These are phyloP conservation scores for Melanargia galathea DNA, from an alignment of 2,888 invertebrate species.

Conservation along the genomic window DNA sequence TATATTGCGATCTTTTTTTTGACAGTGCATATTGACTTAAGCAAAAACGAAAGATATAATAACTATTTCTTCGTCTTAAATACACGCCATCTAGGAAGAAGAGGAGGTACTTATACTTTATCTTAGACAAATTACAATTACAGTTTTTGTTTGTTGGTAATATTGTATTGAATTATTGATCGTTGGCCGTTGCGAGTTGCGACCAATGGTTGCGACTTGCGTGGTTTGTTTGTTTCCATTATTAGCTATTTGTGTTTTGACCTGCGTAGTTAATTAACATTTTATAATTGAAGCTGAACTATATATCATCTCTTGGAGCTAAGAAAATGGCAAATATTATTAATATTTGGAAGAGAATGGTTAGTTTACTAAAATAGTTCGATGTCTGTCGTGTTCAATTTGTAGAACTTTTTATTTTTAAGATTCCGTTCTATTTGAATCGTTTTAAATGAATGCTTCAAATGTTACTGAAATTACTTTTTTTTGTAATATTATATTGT, in stretches of 20 bases:
- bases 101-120: too few relatives aligned
- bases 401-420: background rate
- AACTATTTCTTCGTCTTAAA: too few relatives aligned
- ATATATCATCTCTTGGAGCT: too few relatives aligned
- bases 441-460: too few relatives aligned
- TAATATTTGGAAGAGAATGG: slow-evolving; percentile 62
- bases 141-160: slow-evolving; percentile 2
- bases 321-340: slow-evolving; percentile 63
- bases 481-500: too few relatives aligned
- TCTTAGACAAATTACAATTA: too few relatives aligned
- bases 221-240: background rate
- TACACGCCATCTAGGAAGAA: too few relatives aligned
- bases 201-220: slow-evolving; percentile 15
- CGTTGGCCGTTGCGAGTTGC: slow-evolving; percentile 9
- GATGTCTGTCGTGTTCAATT: background rate
- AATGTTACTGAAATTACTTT: too few relatives aligned
- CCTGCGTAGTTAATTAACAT: background rate
- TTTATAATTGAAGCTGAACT: too few relatives aligned
- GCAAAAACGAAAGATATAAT: too few relatives aligned
- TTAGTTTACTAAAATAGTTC: slow-evolving; percentile 47
- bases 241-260: background rate
- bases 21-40: too few relatives aligned
- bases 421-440: background rate
- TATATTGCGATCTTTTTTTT: too few relatives aligned
- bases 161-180: slow-evolving; percentile 8